phyloP scores from a whole-genome alignment of 2,113 vertebrate genomes.

The Oncorhynchus kisutch region DNA sequence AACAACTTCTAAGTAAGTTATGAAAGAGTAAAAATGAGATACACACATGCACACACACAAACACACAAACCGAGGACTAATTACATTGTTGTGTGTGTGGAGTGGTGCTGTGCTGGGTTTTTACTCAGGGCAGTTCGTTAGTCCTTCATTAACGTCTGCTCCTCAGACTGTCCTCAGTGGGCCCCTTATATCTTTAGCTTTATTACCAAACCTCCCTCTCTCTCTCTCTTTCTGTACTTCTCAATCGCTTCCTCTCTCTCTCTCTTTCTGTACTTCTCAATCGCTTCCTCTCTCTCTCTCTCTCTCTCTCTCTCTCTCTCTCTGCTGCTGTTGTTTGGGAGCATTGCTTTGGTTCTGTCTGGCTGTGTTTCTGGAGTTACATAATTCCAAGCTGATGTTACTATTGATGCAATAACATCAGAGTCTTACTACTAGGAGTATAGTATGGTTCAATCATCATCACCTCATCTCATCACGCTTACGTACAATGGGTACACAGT shows the following conservation, averaged over 20 bases:
- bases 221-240: no score
- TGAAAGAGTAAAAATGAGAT: no score
- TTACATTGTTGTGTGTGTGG: slow-evolving; percentile 49
- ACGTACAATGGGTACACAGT: no score
- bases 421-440: no score
- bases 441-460: no score
- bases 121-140: slow-evolving; percentile 40
- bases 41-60: background rate
- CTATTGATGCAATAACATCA: no score
- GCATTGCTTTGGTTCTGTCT: no score
- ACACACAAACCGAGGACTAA: slow-evolving; percentile 32
- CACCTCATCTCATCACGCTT: no score
- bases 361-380: no score
- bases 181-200: slow-evolving; percentile 35
- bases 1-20: no score
- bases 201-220: slow-evolving; percentile 26
- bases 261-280: background rate
- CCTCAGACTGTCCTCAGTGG: slow-evolving; percentile 48
- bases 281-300: background rate
- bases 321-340: background rate
- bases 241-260: background rate
- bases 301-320: slow-evolving; percentile 5
- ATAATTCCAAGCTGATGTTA: no score
- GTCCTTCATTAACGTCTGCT: slow-evolving; percentile 53
- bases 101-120: slow-evolving; percentile 7